Percentiles rank a stretch among this genome's conserved stretches.
Conservation (phyloP, 30 jellyfish, hydroid and myxozoan genomes). For the Aurelia sp. region DNA sequence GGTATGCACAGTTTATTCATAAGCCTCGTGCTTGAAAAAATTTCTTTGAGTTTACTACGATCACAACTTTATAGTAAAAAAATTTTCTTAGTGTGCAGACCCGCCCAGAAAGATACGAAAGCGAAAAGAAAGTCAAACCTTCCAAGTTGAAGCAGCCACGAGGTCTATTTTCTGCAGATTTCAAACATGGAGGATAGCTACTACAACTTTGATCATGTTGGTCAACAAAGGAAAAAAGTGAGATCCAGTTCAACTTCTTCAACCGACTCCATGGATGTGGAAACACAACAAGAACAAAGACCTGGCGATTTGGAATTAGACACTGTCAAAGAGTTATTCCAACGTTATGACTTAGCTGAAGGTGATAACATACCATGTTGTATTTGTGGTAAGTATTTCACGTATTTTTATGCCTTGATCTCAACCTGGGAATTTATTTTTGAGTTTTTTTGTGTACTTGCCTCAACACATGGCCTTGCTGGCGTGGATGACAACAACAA, state of each 20-base stretch:
- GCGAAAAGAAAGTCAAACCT: too few relatives aligned
- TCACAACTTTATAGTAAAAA: conserved; percentile 45
- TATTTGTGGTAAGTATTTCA: conserved; percentile 81
- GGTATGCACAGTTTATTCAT: conserved; percentile 66
- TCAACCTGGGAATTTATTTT: conserved; percentile 14
- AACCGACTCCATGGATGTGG: conserved; percentile 59
- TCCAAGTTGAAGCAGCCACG: background rate
- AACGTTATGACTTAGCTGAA: conserved; percentile 83
- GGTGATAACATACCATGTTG: conserved; percentile 93
- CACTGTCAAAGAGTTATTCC: conserved; percentile 83
- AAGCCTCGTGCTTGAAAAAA: conserved; percentile 79
- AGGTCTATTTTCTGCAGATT: background rate
- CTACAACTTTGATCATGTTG: conserved; percentile 25
- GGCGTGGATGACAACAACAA: too few relatives aligned
- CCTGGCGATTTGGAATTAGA: conserved; percentile 85
- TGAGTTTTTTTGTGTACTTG: conserved; percentile 5
- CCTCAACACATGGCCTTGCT: background rate
- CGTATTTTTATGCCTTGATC: background rate
- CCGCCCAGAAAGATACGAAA: conserved; percentile 36
- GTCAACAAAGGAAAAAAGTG: conserved; percentile 46
- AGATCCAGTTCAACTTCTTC: conserved; percentile 84
- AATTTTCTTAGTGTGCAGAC: conserved; percentile 11
- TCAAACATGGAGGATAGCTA: conserved; percentile 31
- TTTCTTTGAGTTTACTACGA: conserved; percentile 60
- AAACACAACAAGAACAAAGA: conserved; percentile 34